phyloP scores from a whole-genome alignment of 2,888 invertebrate genomes.

The Tanytarsus gracilentus region DNA sequence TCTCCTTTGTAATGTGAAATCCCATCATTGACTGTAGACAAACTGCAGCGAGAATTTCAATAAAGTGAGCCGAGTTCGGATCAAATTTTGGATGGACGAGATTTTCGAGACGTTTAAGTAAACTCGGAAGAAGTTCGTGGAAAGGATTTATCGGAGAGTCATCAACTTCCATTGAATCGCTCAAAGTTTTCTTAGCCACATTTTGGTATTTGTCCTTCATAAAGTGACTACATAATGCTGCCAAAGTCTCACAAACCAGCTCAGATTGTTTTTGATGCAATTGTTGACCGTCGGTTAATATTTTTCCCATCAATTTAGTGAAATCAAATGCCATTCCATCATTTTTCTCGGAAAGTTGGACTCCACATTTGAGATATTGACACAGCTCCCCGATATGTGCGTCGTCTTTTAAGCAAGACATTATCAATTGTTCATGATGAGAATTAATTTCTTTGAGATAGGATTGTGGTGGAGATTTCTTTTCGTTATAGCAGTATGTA shows the following conservation, averaged over 20 bases:
- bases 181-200: not conserved
- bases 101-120: constrained; percentile 39
- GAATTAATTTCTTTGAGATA: constrained; percentile 40
- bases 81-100: constrained; percentile 36
- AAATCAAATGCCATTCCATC: constrained; percentile 54
- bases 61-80: constrained; percentile 46
- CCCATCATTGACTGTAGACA: constrained; percentile 72
- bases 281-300: constrained; percentile 37
- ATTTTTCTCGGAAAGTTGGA: constrained; percentile 58
- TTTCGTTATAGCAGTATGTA: constrained; percentile 34
- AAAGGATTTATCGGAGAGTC: constrained; percentile 32
- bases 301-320: constrained; percentile 53
- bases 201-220: constrained; percentile 35
- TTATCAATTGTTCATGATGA: constrained; percentile 41
- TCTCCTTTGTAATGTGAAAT: constrained; percentile 55
- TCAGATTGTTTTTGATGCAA: constrained; percentile 36
- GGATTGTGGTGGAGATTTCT: constrained; percentile 33
- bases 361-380: constrained; percentile 53
- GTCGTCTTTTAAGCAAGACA: constrained; percentile 38
- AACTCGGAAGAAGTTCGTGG: constrained; percentile 38
- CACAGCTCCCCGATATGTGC: constrained; percentile 36
- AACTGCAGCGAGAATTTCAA: constrained; percentile 71
- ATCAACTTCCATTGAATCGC: constrained; percentile 25
- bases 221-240: constrained; percentile 57
- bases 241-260: constrained; percentile 62